Evolutionary conservation across 2,888 invertebrate species (phyloP).

Genomic region (Lapara coniferarum): DNA sequence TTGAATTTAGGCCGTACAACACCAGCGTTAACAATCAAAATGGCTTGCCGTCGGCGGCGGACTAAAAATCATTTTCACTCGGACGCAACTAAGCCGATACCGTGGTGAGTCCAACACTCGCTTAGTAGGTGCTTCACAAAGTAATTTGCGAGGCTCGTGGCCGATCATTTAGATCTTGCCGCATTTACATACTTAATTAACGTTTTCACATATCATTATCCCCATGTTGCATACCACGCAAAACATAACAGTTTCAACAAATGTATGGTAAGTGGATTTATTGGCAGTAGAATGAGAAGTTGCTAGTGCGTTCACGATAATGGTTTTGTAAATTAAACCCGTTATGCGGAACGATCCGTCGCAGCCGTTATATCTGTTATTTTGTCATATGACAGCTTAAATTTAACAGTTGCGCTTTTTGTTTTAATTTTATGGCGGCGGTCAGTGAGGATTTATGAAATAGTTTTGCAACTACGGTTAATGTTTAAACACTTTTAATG

Average conservation of each 20-base stretch:
- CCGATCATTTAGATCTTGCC: constrained; percentile 65
- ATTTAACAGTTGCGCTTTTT: constrained; percentile 51
- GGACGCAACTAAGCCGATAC: constrained; percentile 49
- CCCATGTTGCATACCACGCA: constrained; percentile 41
- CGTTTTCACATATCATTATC: constrained; percentile 58
- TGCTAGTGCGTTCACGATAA: constrained; percentile 53
- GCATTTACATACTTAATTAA: constrained; percentile 70
- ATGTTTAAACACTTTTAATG: constrained; percentile 23
- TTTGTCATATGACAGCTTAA: constrained; percentile 43
- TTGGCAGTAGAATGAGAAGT: constrained; percentile 55
- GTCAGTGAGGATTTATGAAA: constrained; percentile 33
- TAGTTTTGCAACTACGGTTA: constrained; percentile 23
- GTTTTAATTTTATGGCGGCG: constrained; percentile 47
- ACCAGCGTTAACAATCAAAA: constrained; percentile 38
- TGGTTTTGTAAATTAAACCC: constrained; percentile 62
- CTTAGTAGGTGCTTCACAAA: constrained; percentile 69
- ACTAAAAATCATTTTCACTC: constrained; percentile 47
- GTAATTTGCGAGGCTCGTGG: constrained; percentile 67
- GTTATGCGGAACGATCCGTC: constrained; percentile 55
- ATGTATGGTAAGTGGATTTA: constrained; percentile 59
- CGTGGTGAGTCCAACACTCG: constrained; percentile 63
- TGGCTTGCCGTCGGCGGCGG: constrained; percentile 28
- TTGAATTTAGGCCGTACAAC: constrained; percentile 61
- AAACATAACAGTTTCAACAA: constrained; percentile 46
- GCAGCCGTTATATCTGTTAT: constrained; percentile 47